phyloP scores from a whole-genome alignment of 1,140 invertebrate genomes.

The Telenomus remus region DNA sequence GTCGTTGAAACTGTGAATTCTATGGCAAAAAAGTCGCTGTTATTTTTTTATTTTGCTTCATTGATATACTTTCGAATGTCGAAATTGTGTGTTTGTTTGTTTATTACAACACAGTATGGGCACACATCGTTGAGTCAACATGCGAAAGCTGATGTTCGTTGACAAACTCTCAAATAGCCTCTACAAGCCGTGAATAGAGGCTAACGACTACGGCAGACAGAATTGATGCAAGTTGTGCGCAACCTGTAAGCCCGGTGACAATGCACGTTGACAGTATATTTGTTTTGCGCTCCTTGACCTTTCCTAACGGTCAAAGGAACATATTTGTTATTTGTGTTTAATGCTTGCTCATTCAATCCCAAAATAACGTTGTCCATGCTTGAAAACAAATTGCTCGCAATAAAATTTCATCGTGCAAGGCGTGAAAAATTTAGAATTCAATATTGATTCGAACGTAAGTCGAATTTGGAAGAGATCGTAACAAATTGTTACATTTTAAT shows the following conservation, averaged over 20 bases:
- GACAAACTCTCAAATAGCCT: conserved; percentile 34
- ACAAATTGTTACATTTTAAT: conserved; percentile 17
- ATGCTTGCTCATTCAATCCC: too few species aligned
- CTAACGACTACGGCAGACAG: conserved; percentile 26
- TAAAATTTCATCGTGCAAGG: neutral
- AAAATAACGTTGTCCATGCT: too few species aligned
- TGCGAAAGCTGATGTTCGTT: conserved; percentile 20
- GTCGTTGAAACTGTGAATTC: too few species aligned
- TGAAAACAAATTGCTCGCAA: too few species aligned
- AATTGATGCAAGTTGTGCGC: conserved; percentile 12
- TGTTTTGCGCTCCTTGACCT: conserved; percentile 12
- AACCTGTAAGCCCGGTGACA: neutral
- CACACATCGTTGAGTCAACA: too few species aligned
- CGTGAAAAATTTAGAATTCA: neutral
- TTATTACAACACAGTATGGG: conserved; percentile 18
- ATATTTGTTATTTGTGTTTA: too few species aligned
- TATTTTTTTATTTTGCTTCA: too few species aligned
- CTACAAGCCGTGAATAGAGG: conserved; percentile 24
- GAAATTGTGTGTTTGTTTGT: conserved; percentile 4
- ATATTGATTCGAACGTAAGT: conserved; percentile 11
- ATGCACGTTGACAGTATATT: conserved; percentile 16
- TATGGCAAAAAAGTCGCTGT: too few species aligned
- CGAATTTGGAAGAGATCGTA: conserved; percentile 9
- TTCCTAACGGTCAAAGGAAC: neutral
- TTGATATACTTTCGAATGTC: too few species aligned